phyloP scores from a whole-genome alignment of 2,113 vertebrate species.

The Paradisaea rubra region DNA sequence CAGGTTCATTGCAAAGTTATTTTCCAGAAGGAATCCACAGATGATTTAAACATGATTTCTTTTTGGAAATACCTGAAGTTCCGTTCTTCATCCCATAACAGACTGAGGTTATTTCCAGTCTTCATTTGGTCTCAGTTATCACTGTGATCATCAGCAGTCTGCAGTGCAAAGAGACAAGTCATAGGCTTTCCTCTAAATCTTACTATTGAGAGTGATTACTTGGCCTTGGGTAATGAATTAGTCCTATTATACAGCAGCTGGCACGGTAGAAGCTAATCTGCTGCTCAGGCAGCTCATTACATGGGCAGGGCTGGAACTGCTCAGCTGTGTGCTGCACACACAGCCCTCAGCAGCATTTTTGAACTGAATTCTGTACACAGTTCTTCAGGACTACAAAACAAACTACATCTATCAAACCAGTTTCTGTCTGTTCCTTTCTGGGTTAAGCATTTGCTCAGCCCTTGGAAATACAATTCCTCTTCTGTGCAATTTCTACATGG shows the following conservation, averaged over 20 bases:
- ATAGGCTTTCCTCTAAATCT: constrained; percentile 15
- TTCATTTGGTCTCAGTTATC: background rate
- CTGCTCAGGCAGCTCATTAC: constrained; percentile 34
- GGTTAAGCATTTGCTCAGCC: background rate
- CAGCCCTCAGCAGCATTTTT: constrained; percentile 5
- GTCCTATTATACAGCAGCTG: constrained; percentile 55
- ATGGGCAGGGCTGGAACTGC: constrained; percentile 3
- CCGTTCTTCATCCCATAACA: background rate
- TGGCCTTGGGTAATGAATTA: constrained; percentile 50
- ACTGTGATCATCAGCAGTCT: background rate
- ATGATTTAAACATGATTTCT: background rate
- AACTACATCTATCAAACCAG: background rate
- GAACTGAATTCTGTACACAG: background rate
- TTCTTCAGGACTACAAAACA: background rate
- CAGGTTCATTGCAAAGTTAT: background rate
- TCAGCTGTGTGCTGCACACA: background rate
- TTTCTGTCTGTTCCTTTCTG: background rate
- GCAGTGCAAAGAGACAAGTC: background rate
- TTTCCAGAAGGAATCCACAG: background rate
- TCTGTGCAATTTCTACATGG: background rate
- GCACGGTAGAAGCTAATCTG: constrained; percentile 35
- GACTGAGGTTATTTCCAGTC: background rate
- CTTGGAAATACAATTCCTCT: background rate
- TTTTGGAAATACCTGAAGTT: background rate
- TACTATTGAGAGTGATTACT: constrained; percentile 53